Conservation (phyloP, 2,888 invertebrate species). For the Leucophora obtusa region DNA sequence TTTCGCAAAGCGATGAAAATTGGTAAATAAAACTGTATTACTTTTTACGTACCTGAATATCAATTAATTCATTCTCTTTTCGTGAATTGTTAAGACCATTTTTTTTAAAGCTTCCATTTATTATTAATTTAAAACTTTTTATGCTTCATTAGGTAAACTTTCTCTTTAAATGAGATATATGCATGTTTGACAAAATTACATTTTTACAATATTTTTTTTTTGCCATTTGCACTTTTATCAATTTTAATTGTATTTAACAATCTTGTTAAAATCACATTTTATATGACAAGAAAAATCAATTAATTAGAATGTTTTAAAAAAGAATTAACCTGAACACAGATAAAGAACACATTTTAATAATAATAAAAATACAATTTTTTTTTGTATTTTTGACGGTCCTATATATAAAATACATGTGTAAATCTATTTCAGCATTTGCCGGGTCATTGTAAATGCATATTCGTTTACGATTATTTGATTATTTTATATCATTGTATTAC, state of each 20-base stretch:
- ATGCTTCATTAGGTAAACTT: too few relatives aligned
- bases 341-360: slow-evolving; percentile 6
- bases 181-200: too few relatives aligned
- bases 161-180: too few relatives aligned
- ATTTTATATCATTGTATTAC: neutral
- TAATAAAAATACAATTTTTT: slow-evolving; percentile 6
- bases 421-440: neutral
- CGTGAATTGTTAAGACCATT: slow-evolving; percentile 19
- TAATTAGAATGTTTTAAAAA: slow-evolving; percentile 28
- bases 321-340: slow-evolving; percentile 25
- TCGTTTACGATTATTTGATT: neutral
- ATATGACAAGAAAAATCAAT: slow-evolving; percentile 40
- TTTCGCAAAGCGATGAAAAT: too few relatives aligned
- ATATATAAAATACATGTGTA: neutral
- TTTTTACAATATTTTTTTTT: neutral
- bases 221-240: slow-evolving; percentile 37
- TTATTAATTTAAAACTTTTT: too few relatives aligned
- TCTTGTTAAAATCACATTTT: slow-evolving; percentile 49
- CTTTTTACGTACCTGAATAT: too few relatives aligned
- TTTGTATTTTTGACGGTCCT: neutral
- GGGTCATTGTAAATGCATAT: neutral
- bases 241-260: slow-evolving; percentile 39
- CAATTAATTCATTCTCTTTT: neutral
- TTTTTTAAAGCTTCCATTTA: neutral
- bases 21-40: too few relatives aligned